Conservation (phyloP, 2,113 vertebrate genomes). For the Pteropus alecto region DNA sequence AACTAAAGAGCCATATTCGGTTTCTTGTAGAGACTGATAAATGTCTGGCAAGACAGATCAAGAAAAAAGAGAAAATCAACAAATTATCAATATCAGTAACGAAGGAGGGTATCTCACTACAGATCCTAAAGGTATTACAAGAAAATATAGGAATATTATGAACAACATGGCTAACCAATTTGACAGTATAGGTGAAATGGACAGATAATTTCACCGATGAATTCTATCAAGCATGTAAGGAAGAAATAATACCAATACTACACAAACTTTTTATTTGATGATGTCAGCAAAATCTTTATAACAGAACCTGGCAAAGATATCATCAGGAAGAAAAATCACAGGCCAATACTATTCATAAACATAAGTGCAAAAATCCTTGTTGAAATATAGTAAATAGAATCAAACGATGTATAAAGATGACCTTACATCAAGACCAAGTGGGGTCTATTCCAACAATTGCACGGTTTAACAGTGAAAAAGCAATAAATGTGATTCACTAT, state of each 20-base stretch:
- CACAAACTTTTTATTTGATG: background rate
- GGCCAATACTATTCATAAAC: background rate
- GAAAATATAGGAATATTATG: background rate
- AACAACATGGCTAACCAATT: background rate
- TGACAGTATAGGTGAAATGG: background rate
- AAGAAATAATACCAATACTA: background rate
- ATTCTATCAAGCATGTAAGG: background rate
- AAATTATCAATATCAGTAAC: background rate
- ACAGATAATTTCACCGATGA: background rate
- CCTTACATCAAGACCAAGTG: background rate
- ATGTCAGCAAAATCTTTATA: background rate
- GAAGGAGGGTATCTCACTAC: background rate
- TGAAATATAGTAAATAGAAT: background rate
- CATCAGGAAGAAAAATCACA: background rate
- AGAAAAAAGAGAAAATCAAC: background rate
- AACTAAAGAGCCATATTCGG: background rate
- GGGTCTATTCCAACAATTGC: background rate
- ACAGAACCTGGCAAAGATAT: background rate
- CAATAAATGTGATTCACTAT: background rate
- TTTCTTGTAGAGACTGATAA: background rate
- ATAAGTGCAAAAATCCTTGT: background rate
- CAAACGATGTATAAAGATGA: background rate
- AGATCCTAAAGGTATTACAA: background rate
- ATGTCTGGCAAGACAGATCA: background rate
- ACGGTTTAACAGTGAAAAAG: background rate